Evolutionary conservation across 53 echinoderm and acorn worm genomes (phyloP), one percentile per base, ranked within the genome.

Genomic region (Hippasteria phrygiana): DNA sequence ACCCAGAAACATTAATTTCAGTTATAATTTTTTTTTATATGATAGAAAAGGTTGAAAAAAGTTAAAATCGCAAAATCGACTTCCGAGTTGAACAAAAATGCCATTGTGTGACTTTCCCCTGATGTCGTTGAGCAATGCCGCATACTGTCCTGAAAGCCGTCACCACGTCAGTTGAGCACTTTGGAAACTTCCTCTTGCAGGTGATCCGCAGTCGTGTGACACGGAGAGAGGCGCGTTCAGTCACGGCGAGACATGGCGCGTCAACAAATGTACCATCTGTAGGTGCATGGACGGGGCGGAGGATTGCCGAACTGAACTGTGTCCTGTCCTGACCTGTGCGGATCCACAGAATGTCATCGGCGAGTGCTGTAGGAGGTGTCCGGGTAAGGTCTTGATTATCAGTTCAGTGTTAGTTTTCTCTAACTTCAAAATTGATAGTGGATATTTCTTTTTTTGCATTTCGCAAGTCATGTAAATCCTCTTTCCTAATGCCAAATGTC

Each of bases 311-410:
- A 47, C 14, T 0, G 85, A 85, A 32, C 45, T 16, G 35, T 85
- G 85, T 13, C 85, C 69, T n/a, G 8, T 70, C 18, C 27, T 85
- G 70, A 51, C 69, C 51, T 85, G 85, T 22, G 85, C 70, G 22
- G 50, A 85, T 36, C 35, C 85, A 22, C 85, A 55, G 16, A 69
- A 50, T 33, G 85, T 85, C n/a, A n/a, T 36, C 14, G 85, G 85
- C 10, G 85, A 85, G 22, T 85, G 85, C 85, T 85, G 85, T 53
- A 22, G 85, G 6, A 47, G 51, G 42, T 85, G 85, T 53, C 70
- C 85, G 48, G n/a, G 85, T 85, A 85, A 85, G 53, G n/a, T n/a
- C n/a, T n/a, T n/a, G n/a, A n/a, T n/a, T n/a, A 33, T 16, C 48
- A 69, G 69, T 29, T 5, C 31, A 69, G 8, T 7, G 14, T n/a